phyloP scores from a whole-genome alignment of 2,797 vertebrate genomes.

The Malurus leucopterus region DNA sequence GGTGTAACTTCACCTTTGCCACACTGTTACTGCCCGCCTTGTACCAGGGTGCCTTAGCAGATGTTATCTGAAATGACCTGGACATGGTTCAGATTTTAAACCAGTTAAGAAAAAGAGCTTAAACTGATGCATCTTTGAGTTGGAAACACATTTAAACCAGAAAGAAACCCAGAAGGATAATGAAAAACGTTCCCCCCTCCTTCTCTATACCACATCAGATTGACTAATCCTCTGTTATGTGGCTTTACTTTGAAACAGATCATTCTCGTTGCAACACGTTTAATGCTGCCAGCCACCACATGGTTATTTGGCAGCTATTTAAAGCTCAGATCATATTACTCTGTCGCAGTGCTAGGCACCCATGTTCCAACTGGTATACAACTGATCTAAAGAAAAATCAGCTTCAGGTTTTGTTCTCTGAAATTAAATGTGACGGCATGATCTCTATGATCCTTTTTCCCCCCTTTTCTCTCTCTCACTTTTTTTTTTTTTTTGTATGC shows the following conservation, averaged over 20 bases:
- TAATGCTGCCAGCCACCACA: constrained; percentile 60
- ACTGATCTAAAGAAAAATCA: constrained; percentile 63
- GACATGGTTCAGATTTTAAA: not conserved
- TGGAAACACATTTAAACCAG: not conserved
- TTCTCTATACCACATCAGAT: constrained; percentile 33
- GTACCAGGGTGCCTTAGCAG: not conserved
- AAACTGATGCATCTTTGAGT: constrained; percentile 12
- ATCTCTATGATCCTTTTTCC: constrained; percentile 5
- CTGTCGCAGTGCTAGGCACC: constrained; percentile 43
- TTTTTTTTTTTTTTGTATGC: not conserved
- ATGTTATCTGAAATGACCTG: not conserved
- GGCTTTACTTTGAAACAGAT: constrained; percentile 65
- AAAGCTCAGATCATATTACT: constrained; percentile 65
- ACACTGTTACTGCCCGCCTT: not conserved
- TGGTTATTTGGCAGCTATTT: constrained; percentile 70
- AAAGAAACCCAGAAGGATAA: constrained; percentile 27
- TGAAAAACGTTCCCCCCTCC: constrained; percentile 24
- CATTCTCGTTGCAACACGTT: constrained; percentile 49
- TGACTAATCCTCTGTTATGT: constrained; percentile 45
- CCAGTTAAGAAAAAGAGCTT: not conserved
- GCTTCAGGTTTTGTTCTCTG: constrained; percentile 52
- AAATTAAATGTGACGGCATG: constrained; percentile 52
- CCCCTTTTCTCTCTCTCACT: rapidly evolving
- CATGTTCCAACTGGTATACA: constrained; percentile 52
- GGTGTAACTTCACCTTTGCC: not conserved